Base-by-base conservation (phyloP, 2,797 vertebrate species). In the Alauda arvensis region DNA sequence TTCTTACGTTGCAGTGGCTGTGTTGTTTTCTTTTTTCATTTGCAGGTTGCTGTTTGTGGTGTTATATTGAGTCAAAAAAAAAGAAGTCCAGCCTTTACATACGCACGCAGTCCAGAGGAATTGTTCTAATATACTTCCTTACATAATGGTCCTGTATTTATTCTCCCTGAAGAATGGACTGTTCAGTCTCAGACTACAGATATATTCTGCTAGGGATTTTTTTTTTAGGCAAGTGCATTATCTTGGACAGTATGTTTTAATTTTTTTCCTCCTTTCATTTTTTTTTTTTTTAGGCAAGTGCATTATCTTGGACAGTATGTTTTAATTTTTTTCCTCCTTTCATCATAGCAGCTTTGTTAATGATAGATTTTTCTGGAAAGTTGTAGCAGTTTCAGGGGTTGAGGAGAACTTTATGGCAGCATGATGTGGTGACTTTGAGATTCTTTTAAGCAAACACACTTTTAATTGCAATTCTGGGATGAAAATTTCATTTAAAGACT, bases 31-130 rank as follows among this genome's bases (percentile, higher is more conserved):
- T 94, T 74, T 90, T 93, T 90, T 87, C 46, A 70, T 92, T 94
- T 95, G 82, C 82, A 78, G 69, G 63, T 86, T 83, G 51, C 53
- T 83, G 80, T 90, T 93, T 92, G 65, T 91, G 74, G 61, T 82
- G 61, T 53, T 89, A 59, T 76, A 37, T 37, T 88, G 68, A 79
- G 48, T 23, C 57, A 74, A 81, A 80, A 68, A 67, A 48, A 74
- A 83, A 80, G 62, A 67, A 48, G 56, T 66, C 79, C 70, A 75
- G 63, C 78, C 77, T 72, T 70, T 85, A 65, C 66, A 79, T 76
- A 68, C 0, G 14, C 81, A 91, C n/a, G 4, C 81, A 94, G 91
- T 86, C 69, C 60, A 56, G 52, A 91, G 63, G 83, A 94, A 87
- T 59, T 89, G 71, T 87, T 93, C 77, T 70, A 79, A 82, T 46